A percentile compares a stretch with the other conserved stretches of the same genome.
Evolutionary conservation across 2,888 invertebrate genomes (phyloP).

Genomic region (Idaea straminata): DNA sequence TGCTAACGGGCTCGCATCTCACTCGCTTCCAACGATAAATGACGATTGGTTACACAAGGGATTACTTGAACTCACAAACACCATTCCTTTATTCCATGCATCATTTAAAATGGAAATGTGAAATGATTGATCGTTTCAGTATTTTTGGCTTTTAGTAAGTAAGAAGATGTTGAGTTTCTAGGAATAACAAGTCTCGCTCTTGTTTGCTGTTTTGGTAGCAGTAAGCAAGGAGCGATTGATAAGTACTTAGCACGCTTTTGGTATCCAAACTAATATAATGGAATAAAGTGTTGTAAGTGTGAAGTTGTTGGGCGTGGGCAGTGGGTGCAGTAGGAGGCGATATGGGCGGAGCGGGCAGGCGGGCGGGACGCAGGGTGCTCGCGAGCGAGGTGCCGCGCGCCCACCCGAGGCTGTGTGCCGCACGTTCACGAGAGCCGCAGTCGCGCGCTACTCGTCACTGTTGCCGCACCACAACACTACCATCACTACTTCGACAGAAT

Average conservation of each 20-base stretch:
- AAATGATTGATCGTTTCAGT: conserved; percentile 14
- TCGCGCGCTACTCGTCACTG: conserved; percentile 62
- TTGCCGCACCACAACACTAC: conserved; percentile 48
- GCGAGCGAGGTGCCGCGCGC: conserved; percentile 52
- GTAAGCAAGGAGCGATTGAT: too few relatives aligned
- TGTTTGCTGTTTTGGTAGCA: neutral
- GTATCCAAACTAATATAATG: neutral
- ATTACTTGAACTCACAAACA: conserved; percentile 35
- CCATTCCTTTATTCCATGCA: conserved; percentile 14
- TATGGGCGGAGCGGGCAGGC: conserved; percentile 64
- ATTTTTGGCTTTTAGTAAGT: neutral
- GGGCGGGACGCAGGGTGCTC: conserved; percentile 73
- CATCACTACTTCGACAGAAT: conserved; percentile 28
- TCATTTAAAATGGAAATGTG: conserved; percentile 12
- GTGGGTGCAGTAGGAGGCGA: conserved; percentile 59
- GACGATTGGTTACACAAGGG: conserved; percentile 59
- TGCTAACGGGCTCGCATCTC: conserved; percentile 39
- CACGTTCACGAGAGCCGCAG: conserved; percentile 53
- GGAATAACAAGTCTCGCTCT: neutral
- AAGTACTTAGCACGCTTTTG: too few relatives aligned
- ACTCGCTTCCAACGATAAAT: conserved; percentile 41
- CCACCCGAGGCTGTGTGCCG: conserved; percentile 59
- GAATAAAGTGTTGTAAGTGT: neutral
- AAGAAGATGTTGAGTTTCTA: neutral
- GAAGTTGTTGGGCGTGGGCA: conserved; percentile 27